Conservation (phyloP, 2,888 invertebrate species). For the Leucophenga montana region DNA sequence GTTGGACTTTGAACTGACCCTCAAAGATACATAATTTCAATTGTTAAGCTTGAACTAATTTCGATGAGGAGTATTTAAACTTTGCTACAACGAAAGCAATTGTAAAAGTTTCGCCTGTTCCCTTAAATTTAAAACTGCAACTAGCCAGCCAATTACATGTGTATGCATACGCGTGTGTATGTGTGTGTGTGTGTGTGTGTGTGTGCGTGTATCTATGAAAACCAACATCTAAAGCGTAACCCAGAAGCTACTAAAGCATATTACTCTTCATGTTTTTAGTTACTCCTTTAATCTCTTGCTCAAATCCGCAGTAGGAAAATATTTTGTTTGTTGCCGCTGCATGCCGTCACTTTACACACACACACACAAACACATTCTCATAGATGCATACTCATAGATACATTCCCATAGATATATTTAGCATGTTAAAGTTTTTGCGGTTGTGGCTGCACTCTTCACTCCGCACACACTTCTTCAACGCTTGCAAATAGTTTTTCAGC, state of each 20-base stretch:
- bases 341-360: not conserved
- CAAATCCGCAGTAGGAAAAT: too few species aligned
- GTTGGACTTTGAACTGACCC: too few species aligned
- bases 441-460: too few species aligned
- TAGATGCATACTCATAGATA: not conserved
- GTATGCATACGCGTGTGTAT: not conserved
- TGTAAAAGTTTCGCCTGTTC: too few species aligned
- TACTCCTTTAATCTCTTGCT: not conserved
- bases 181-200: not conserved
- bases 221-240: not conserved
- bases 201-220: not conserved
- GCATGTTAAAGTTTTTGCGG: too few species aligned
- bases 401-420: not conserved
- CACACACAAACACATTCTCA: not conserved
- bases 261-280: conserved; percentile 11
- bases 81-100: too few species aligned
- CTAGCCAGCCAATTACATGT: too few species aligned
- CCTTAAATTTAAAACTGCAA: too few species aligned
- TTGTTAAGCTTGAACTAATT: too few species aligned
- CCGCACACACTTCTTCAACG: not conserved
- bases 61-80: too few species aligned
- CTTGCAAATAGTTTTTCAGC: not conserved
- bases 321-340: not conserved
- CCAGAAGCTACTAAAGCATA: not conserved
- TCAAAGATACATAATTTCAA: too few species aligned